phyloP scores from a whole-genome alignment of 2,113 vertebrate genomes.

The Pardalotus punctatus region DNA sequence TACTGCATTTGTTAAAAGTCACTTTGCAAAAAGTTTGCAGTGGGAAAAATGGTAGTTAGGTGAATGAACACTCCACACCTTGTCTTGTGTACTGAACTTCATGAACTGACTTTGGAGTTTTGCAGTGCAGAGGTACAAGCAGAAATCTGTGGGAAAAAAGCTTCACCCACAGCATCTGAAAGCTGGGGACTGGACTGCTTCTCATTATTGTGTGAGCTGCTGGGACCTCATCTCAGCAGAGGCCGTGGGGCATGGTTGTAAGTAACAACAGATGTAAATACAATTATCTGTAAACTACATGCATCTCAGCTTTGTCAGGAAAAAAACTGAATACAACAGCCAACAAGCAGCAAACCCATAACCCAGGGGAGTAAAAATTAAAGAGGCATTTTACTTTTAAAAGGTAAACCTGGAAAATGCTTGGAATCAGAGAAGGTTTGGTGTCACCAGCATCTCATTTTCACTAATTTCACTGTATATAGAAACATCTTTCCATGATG shows the following conservation, averaged over 20 bases:
- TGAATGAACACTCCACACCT: background rate
- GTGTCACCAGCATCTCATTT: background rate
- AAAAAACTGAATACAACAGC: background rate
- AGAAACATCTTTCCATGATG: background rate
- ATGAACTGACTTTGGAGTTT: background rate
- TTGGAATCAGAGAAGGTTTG: background rate
- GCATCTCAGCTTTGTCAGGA: background rate
- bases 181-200: background rate
- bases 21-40: background rate
- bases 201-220: background rate
- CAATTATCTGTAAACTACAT: background rate
- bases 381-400: background rate
- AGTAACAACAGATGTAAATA: background rate
- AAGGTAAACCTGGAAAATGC: background rate
- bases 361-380: background rate
- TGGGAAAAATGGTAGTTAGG: background rate
- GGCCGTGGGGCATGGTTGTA: background rate
- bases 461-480: background rate
- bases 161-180: fast-evolving
- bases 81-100: background rate
- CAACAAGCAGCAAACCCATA: background rate
- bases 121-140: background rate
- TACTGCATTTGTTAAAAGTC: background rate
- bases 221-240: background rate
- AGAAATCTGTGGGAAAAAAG: background rate